A percentile compares a stretch with the other conserved stretches of the same genome.
These are phyloP conservation scores for Linnaemya tessellans DNA, from an alignment of 2,888 invertebrate genomes.

Conservation along the genomic window DNA sequence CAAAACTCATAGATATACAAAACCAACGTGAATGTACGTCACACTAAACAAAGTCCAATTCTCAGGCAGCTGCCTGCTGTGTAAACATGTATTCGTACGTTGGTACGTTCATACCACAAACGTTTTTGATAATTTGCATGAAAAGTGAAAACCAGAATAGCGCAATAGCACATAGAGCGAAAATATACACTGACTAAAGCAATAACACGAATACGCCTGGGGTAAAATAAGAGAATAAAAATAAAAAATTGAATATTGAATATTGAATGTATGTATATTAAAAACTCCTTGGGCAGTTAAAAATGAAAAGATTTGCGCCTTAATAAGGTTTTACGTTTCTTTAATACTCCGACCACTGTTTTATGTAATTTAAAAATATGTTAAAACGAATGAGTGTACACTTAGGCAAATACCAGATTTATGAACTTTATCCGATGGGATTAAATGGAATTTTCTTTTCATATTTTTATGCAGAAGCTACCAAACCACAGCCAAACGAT, in stretches of 20 bases:
- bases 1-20: too few relatives aligned
- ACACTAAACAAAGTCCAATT: not conserved
- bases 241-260: too few relatives aligned
- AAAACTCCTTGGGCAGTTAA: not conserved
- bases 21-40: too few relatives aligned
- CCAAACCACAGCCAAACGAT: too few relatives aligned
- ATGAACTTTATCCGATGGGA: too few relatives aligned
- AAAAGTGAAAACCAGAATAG: slow-evolving; percentile 46
- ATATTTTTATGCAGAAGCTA: too few relatives aligned
- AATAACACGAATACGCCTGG: not conserved
- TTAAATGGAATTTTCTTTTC: too few relatives aligned
- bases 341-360: not conserved
- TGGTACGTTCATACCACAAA: not conserved
- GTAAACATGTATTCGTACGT: not conserved
- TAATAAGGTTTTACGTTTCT: not conserved
- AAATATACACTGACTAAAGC: not conserved
- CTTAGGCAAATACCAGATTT: too few relatives aligned
- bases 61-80: not conserved
- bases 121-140: not conserved
- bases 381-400: too few relatives aligned
- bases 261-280: not conserved
- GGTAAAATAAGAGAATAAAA: not conserved
- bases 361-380: too few relatives aligned
- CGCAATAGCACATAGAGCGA: slow-evolving; percentile 35
- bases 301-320: not conserved